These are phyloP conservation scores for Margarornis squamiger DNA, from an alignment of 2,797 vertebrate species.

Conservation along the genomic window DNA sequence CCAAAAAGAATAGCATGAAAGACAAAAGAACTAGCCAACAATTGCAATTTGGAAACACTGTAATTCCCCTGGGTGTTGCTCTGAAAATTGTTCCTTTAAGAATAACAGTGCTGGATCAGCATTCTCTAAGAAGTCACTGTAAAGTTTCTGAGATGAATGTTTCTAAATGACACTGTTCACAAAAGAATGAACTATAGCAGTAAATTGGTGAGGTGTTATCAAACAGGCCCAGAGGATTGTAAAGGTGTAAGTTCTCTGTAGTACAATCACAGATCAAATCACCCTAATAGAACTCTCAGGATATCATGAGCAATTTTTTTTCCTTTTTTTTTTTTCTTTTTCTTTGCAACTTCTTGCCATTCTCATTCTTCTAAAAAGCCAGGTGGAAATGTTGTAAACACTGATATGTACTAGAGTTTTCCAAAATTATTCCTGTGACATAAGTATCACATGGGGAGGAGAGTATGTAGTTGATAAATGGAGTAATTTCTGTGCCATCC, in stretches of 20 bases:
- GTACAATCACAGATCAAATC: not conserved
- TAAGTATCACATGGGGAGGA: not conserved
- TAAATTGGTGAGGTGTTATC: not conserved
- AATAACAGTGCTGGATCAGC: not conserved
- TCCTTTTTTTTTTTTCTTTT: not conserved
- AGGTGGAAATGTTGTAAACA: not conserved
- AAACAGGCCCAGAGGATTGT: not conserved
- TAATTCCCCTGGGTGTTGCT: not conserved
- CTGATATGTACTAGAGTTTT: not conserved
- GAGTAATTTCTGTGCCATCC: not conserved
- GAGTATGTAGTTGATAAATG: not conserved
- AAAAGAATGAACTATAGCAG: not conserved
- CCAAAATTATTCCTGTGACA: not conserved
- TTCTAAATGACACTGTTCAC: not conserved
- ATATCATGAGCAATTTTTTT: not conserved
- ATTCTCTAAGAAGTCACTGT: not conserved
- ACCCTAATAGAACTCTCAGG: not conserved
- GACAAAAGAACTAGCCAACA: slow-evolving; percentile 17
- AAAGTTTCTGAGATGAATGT: not conserved
- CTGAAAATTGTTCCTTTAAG: slow-evolving; percentile 2
- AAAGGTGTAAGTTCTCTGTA: not conserved
- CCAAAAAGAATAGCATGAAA: slow-evolving; percentile 25
- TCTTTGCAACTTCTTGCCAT: not conserved
- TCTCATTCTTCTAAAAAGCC: not conserved
- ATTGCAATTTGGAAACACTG: not conserved